Evolutionary conservation across 2,797 vertebrate genomes (phyloP).

Genomic region (Knipowitschia caucasica): DNA sequence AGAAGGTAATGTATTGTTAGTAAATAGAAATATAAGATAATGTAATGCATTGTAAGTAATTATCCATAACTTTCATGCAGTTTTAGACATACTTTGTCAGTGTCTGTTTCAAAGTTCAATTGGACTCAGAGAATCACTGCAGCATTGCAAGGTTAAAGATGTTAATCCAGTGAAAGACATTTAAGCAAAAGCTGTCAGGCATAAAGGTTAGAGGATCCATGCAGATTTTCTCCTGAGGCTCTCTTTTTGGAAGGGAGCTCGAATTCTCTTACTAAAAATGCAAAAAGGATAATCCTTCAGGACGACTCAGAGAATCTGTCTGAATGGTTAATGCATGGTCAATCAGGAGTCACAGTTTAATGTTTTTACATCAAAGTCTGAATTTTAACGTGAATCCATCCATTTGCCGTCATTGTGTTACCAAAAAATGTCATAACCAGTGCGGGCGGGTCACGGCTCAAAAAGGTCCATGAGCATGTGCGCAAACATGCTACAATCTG

Average conservation of each 20-base stretch:
- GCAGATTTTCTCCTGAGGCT: background rate
- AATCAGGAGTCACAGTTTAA: no score
- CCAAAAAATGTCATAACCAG: no score
- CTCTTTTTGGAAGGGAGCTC: background rate
- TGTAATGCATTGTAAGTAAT: background rate
- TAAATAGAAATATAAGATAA: no score
- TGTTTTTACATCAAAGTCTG: no score
- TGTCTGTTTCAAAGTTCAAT: background rate
- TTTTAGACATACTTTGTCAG: background rate
- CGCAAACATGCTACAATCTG: no score
- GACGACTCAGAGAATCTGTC: no score
- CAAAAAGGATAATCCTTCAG: background rate
- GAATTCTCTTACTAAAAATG: background rate
- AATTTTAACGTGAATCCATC: no score
- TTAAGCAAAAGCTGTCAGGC: background rate
- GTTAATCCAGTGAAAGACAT: conserved; percentile 2
- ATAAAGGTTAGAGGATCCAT: background rate
- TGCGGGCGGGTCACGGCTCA: no score
- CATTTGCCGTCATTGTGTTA: no score
- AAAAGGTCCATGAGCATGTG: no score
- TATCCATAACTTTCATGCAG: background rate
- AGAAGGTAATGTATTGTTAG: no score
- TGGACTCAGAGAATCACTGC: conserved; percentile 1
- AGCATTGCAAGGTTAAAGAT: conserved; percentile 3
- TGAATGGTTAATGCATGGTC: background rate